Evolutionary conservation across 2,888 invertebrate species (phyloP), one percentile per base, ranked within the genome.

Genomic region (Isoperla grammatica): DNA sequence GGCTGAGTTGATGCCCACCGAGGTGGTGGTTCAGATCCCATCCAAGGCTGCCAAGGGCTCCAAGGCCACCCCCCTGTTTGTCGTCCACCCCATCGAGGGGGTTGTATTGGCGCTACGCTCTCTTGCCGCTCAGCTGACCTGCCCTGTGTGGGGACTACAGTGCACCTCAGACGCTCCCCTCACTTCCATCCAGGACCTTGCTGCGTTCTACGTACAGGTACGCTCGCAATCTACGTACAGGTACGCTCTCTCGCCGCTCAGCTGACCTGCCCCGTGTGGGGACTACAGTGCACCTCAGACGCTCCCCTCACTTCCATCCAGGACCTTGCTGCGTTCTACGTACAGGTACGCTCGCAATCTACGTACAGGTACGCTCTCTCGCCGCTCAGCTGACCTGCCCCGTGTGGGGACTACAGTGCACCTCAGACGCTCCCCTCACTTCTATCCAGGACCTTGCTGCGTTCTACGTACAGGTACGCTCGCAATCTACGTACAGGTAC

Each of bases 321-420:
- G 12, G 80, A 84, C 53, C 79, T 95, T 63, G 93, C 95, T 3
- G 72, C 75, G 45, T 86, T 80, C 75, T 90, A 90, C 75, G 78
- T 90, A 22, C 71, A 76, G 67, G 72, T 72, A 68, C 54, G 62
- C 37, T 15, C 6, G 22, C 1, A 15, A 9, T 11, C 43, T n/a
- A 35, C n/a, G n/a, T n/a, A n/a, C n/a, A n/a, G n/a, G n/a, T 97
- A 68, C 81, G 82, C 69, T 78, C 79, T 13, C 73, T 98, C 66
- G 90, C 93, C 15, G 77, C 78, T 56, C 81, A 84, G 65, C 78
- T 97, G 64, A 79, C 85, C 49, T 83, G 83, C 61, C 87, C 88
- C 3, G 92, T 91, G 55, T 90, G 84, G 77, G 95, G 95, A n/a
- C 76, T 97, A 53, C 96, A 97, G 76, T 94, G 94, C 76, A 88